Percentiles rank a stretch among this genome's conserved stretches.
These are phyloP conservation scores for Muscicapa adusta DNA, from an alignment of 2,113 vertebrate species.

Conservation along the genomic window DNA sequence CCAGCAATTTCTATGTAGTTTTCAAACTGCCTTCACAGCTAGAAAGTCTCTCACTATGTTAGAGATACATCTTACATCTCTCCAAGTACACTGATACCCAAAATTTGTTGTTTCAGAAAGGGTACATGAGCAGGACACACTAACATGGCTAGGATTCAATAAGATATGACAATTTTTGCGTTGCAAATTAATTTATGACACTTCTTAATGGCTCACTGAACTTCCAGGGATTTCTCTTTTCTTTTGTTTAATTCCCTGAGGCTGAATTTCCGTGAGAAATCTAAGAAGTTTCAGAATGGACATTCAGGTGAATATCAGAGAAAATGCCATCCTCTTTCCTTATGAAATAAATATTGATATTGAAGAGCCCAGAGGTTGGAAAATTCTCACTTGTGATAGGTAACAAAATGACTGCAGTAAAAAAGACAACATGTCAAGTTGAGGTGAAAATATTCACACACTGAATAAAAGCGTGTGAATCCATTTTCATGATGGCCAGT, in stretches of 20 bases:
- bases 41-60: background rate
- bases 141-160: background rate
- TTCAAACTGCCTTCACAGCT: background rate
- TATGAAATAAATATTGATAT: background rate
- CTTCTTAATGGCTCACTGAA: background rate
- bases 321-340: background rate
- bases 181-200: background rate
- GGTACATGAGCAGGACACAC: background rate
- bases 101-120: background rate
- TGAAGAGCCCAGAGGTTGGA: background rate
- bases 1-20: background rate
- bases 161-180: background rate
- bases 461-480: background rate
- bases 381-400: background rate
- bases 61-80: background rate
- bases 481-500: background rate
- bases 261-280: background rate
- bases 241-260: background rate
- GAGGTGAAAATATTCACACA: constrained; percentile 1
- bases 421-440: background rate
- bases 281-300: background rate
- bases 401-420: background rate
- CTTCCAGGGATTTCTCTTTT: background rate
- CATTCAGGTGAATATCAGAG: background rate
- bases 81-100: background rate